phyloP scores from a whole-genome alignment of 2,888 invertebrate genomes.

The Catocala fraxini region DNA sequence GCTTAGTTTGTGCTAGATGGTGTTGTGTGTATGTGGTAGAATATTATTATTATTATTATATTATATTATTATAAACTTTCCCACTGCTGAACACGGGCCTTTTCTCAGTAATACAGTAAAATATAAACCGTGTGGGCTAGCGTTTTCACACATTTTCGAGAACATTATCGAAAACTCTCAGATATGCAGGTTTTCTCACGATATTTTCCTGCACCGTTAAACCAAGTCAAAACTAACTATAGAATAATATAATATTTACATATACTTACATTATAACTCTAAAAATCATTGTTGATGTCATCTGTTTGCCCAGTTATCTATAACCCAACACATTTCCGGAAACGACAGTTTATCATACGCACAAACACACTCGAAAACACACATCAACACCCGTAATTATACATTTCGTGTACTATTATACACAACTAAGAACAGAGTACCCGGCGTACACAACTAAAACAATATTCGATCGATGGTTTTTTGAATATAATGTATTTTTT shows the following conservation, averaged over 20 bases:
- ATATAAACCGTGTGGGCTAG: too few species aligned
- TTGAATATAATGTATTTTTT: not conserved
- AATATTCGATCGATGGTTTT: not conserved
- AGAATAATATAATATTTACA: not conserved
- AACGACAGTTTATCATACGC: not conserved
- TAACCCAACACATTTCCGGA: slow-evolving; percentile 6
- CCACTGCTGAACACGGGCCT: too few species aligned
- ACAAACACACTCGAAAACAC: not conserved
- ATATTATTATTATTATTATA: too few species aligned
- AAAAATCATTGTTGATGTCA: slow-evolving; percentile 17
- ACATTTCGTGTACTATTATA: slow-evolving; percentile 6
- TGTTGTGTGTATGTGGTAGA: too few species aligned
- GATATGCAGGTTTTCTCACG: too few species aligned
- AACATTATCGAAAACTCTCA: too few species aligned
- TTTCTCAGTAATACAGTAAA: too few species aligned
- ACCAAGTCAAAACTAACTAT: not conserved
- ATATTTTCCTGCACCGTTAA: too few species aligned
- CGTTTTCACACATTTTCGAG: too few species aligned
- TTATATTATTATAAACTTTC: too few species aligned
- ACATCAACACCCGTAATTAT: not conserved
- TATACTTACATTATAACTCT: slow-evolving; percentile 17
- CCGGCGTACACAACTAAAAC: not conserved
- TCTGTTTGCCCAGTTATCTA: slow-evolving; percentile 1
- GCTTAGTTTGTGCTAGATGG: too few species aligned
- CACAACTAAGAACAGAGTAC: not conserved